Conservation (phyloP, 2,888 invertebrate species). For the Orgyia antiqua region DNA sequence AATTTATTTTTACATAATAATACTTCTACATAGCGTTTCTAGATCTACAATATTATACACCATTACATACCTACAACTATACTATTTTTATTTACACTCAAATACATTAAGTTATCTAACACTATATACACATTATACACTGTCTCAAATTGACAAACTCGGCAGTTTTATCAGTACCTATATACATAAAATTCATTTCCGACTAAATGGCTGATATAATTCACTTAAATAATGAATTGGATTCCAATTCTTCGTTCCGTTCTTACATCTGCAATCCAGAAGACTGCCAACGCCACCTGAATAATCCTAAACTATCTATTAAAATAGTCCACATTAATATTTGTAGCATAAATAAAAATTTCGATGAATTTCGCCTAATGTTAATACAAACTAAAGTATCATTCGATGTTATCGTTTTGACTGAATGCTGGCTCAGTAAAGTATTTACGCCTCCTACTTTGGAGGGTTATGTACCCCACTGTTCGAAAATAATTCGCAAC, state of each 20-base stretch:
- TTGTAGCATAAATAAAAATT: neutral
- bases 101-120: too few relatives aligned
- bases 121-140: neutral
- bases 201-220: neutral
- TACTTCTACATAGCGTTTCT: too few relatives aligned
- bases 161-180: neutral
- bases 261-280: too few relatives aligned
- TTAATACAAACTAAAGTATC: neutral
- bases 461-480: neutral
- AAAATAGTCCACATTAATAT: constrained; percentile 1
- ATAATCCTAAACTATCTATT: neutral
- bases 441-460: neutral
- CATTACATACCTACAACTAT: too few relatives aligned
- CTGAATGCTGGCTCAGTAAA: constrained; percentile 1
- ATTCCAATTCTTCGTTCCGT: neutral
- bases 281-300: too few relatives aligned
- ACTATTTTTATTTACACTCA: too few relatives aligned
- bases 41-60: too few relatives aligned
- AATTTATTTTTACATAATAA: too few relatives aligned
- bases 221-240: neutral
- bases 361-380: neutral
- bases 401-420: neutral
- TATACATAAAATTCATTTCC: neutral
- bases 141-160: neutral
- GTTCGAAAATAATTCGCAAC: neutral